A percentile compares a stretch with the other conserved stretches of the same genome.
Evolutionary conservation across 2,888 invertebrate genomes (phyloP).

Genomic region (Neoascia interrupta): DNA sequence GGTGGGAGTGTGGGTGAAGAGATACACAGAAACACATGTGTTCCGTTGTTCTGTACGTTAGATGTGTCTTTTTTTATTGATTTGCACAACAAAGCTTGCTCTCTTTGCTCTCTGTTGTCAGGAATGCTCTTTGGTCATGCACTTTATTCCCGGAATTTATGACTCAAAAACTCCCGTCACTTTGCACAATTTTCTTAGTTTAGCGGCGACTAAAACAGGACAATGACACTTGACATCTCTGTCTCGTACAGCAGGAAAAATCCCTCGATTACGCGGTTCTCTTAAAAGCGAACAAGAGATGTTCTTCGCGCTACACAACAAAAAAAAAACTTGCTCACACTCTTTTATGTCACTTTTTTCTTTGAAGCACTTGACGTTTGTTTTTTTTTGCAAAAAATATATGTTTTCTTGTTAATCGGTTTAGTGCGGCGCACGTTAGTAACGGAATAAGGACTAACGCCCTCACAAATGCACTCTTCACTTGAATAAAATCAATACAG

Average conservation of each 20-base stretch:
- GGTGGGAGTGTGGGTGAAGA: too few relatives aligned
- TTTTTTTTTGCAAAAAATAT: slow-evolving; percentile 37
- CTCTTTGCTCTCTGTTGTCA: slow-evolving; percentile 1
- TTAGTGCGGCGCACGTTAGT: too few relatives aligned
- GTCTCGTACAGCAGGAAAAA: background rate
- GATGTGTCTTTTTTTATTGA: background rate
- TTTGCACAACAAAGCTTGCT: too few relatives aligned
- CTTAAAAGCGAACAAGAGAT: slow-evolving; percentile 35
- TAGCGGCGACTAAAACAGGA: slow-evolving; percentile 31
- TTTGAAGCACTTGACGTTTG: slow-evolving; percentile 60
- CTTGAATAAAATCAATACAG: too few relatives aligned
- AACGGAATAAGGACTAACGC: too few relatives aligned
- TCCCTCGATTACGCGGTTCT: slow-evolving; percentile 12
- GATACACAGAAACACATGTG: slow-evolving; percentile 20
- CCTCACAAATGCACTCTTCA: too few relatives aligned
- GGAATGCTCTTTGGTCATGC: background rate
- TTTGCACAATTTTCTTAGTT: background rate
- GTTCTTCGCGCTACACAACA: slow-evolving; percentile 1
- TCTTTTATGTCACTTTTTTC: too few relatives aligned
- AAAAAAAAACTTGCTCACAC: slow-evolving; percentile 3
- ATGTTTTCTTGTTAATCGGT: too few relatives aligned
- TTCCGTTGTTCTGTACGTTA: background rate
- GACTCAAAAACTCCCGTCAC: too few relatives aligned
- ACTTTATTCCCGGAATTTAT: background rate
- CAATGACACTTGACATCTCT: slow-evolving; percentile 39